These are phyloP conservation scores for Apaloderma vittatum DNA, from an alignment of 2,113 vertebrate genomes.

Conservation along the genomic window DNA sequence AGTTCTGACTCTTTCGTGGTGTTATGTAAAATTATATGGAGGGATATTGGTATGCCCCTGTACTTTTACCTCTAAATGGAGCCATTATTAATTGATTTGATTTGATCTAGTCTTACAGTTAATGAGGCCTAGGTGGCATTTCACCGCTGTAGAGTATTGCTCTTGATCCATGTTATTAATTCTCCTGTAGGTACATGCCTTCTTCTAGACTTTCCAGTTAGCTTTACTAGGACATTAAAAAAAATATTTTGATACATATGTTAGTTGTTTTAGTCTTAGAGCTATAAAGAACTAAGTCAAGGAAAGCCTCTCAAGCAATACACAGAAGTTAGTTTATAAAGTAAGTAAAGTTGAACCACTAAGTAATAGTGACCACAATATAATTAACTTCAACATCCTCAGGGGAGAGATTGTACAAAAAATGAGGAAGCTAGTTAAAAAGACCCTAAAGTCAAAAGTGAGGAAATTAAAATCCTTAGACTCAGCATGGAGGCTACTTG, in stretches of 20 bases:
- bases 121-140: conserved; percentile 43
- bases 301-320: conserved; percentile 49
- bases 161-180: background rate
- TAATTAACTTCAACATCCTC: conserved; percentile 76
- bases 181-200: background rate
- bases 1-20: background rate
- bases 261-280: conserved; percentile 41
- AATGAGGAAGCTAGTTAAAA: conserved; percentile 77
- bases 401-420: conserved; percentile 64
- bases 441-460: conserved; percentile 72
- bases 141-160: background rate
- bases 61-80: background rate
- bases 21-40: background rate
- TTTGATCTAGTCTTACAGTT: conserved; percentile 20
- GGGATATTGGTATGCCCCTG: background rate
- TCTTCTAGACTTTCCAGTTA: conserved; percentile 17
- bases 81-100: background rate
- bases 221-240: background rate
- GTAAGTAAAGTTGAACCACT: conserved; percentile 66
- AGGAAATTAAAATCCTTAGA: conserved; percentile 77
- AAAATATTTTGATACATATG: conserved; percentile 43
- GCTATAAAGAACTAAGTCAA: conserved; percentile 53
- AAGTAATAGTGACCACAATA: conserved; percentile 77
- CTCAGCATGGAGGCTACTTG: conserved; percentile 74
- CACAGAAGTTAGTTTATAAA: conserved; percentile 63